A percentile compares a stretch with the other conserved stretches of the same genome.
phyloP scores from a whole-genome alignment of 2,888 invertebrate genomes.

The Pomacea canaliculata region DNA sequence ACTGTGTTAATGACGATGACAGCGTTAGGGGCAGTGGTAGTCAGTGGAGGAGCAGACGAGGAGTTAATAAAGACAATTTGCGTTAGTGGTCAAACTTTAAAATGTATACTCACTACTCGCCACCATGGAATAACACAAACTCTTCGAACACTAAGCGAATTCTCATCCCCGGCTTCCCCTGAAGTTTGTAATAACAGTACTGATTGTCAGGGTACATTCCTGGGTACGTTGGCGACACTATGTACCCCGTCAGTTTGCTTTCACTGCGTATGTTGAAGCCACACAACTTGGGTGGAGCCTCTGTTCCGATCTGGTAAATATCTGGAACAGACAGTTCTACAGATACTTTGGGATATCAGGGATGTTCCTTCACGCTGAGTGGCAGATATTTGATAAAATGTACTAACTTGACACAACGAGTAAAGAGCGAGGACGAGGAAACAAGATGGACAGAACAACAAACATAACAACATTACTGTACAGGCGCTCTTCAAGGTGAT shows the following conservation, averaged over 20 bases:
- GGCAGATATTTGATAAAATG: no score
- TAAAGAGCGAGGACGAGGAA: no score
- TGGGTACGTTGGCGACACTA: constrained; percentile 98
- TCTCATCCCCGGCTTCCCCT: constrained; percentile 89
- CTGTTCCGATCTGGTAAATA: constrained; percentile 88
- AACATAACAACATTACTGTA: no score
- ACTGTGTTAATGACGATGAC: background rate
- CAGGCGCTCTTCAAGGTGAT: no score
- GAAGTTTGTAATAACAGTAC: constrained; percentile 84
- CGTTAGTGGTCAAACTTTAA: background rate
- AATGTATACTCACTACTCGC: constrained; percentile 86
- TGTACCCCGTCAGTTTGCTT: constrained; percentile 82
- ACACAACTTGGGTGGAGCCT: constrained; percentile 87
- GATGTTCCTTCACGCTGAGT: constrained; percentile 14
- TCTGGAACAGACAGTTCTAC: constrained; percentile 72
- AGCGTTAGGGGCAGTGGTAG: background rate
- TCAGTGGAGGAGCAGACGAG: background rate
- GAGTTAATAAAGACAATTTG: background rate
- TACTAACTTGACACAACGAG: no score
- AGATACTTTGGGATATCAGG: constrained; percentile 38
- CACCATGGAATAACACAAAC: constrained; percentile 98
- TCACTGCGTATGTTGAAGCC: constrained; percentile 83
- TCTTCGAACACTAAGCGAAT: constrained; percentile 96
- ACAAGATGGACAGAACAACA: no score
- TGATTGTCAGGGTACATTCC: constrained; percentile 98